Evolutionary conservation across 1,140 invertebrate genomes (phyloP).

Genomic region (Cyrtorhinus lividipennis): DNA sequence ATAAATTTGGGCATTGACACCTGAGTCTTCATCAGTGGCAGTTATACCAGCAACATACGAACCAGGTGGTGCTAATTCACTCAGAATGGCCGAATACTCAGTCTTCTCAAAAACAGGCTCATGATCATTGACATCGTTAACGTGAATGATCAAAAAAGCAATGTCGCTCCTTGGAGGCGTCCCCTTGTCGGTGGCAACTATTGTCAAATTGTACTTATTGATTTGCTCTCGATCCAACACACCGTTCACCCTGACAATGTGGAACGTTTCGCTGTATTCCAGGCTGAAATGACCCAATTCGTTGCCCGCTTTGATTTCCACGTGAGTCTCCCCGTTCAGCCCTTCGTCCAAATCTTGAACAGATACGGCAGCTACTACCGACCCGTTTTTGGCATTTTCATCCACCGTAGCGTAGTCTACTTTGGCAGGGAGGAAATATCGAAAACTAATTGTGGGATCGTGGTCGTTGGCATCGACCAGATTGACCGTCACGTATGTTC

Average conservation of each 20-base stretch:
- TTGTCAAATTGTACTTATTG: constrained; percentile 78
- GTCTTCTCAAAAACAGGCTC: constrained; percentile 87
- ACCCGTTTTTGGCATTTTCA: constrained; percentile 78
- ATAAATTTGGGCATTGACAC: constrained; percentile 74
- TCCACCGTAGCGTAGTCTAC: constrained; percentile 78
- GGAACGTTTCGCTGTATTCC: constrained; percentile 66
- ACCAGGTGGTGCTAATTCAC: constrained; percentile 70
- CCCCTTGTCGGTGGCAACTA: constrained; percentile 80
- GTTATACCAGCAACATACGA: constrained; percentile 77
- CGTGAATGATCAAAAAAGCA: constrained; percentile 73
- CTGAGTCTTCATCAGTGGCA: constrained; percentile 79
- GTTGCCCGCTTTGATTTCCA: constrained; percentile 75
- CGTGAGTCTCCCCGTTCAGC: constrained; percentile 69
- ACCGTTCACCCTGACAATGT: constrained; percentile 83
- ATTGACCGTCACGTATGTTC: constrained; percentile 89
- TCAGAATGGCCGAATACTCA: constrained; percentile 74
- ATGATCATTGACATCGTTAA: constrained; percentile 92
- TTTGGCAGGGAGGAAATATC: constrained; percentile 71
- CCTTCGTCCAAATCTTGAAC: constrained; percentile 84
- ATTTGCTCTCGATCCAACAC: constrained; percentile 84
- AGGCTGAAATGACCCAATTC: constrained; percentile 78
- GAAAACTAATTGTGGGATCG: constrained; percentile 80
- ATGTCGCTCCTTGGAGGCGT: constrained; percentile 66
- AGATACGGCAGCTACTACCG: constrained; percentile 82
- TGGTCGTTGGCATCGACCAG: constrained; percentile 79